Conservation (phyloP, 92 coral and sea anemone species). For the Porites divaricata region DNA sequence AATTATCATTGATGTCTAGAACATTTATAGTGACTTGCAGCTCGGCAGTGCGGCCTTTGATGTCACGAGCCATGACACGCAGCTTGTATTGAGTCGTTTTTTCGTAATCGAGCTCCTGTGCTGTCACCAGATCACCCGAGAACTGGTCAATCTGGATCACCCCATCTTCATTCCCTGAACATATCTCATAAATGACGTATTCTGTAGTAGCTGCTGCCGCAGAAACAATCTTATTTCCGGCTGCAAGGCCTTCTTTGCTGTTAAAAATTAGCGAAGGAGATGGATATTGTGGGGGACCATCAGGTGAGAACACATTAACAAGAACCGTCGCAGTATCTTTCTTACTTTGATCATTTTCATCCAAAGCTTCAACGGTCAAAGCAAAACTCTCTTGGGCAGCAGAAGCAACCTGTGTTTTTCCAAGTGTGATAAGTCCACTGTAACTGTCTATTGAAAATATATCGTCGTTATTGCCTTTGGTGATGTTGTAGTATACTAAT, state of each 20-base stretch:
- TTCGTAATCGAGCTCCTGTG: conserved; percentile 71
- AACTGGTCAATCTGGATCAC: conserved; percentile 68
- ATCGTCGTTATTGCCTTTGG: conserved; percentile 65
- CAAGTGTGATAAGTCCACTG: conserved; percentile 68
- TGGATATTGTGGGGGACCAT: conserved; percentile 72
- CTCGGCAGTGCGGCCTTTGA: conserved; percentile 62
- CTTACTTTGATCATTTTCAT: conserved; percentile 37
- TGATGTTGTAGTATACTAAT: conserved; percentile 56
- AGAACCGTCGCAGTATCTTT: conserved; percentile 62
- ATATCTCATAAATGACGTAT: conserved; percentile 49
- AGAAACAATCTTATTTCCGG: conserved; percentile 59
- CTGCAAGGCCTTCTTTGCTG: conserved; percentile 73
- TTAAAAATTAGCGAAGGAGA: conserved; percentile 50
- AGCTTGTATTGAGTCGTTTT: conserved; percentile 45
- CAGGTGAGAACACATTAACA: conserved; percentile 49
- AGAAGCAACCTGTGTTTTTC: conserved; percentile 53
- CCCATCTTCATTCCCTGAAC: conserved; percentile 75
- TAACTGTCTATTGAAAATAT: conserved; percentile 66
- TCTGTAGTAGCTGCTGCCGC: conserved; percentile 67
- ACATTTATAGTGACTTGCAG: conserved; percentile 60
- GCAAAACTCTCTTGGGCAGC: conserved; percentile 38
- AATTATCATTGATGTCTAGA: conserved; percentile 73
- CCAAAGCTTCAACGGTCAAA: conserved; percentile 62
- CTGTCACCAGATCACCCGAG: conserved; percentile 69
- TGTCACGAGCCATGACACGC: conserved; percentile 59